Base-by-base conservation (phyloP, 2,113 vertebrate genomes). In the Chaetorhynchus papuensis region DNA sequence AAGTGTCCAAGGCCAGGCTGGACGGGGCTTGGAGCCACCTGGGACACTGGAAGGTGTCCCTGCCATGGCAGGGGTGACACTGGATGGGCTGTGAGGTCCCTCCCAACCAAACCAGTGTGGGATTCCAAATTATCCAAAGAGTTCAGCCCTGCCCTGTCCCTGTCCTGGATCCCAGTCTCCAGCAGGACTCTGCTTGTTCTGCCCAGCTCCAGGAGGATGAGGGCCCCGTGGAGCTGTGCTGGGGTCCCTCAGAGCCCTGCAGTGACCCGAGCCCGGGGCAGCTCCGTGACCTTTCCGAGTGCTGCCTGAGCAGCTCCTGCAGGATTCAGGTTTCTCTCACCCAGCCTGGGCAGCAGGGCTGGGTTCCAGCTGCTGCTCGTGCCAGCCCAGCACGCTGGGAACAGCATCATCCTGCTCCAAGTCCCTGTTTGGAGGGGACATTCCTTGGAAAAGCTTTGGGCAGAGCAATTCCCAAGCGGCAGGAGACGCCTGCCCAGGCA, bases 301-400 rank as follows among this genome's bases (percentile, higher is more conserved):
- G 2, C 74, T 13, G 33, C 16, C 6, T 1, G 3, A 49, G 89
- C 47, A 2, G 47, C 26, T 74, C 78, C 64, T 3, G 13, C 5
- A 8, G 68, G 82, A 35, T 8, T 91, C 84, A 4, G 37, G 77
- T 94, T 93, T 83, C 93, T 27, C 24, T 31, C 45, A 0, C 20
- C 37, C 21, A 9, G 50, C 37, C 61, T 8, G 61, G 60, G 37
- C 5, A 64, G 35, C 76, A 31, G 66, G 2, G 35, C 50, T 45
- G 28, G 0, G 15, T 3, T 8, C 45, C 83, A 72, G 60, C 50
- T 16, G 1, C 0, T 2, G 61, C 24, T 7, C 3, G 0, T 7
- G 72, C 65, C 90, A 10, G 83, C 69, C 79, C 47, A 6, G 69
- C 39, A 3, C 5, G 21, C 53, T 44, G 70, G 61, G 35, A 50